Evolutionary conservation across 92 coral and sea anemone genomes (phyloP).

Genomic region (Scolanthus callimorphus): DNA sequence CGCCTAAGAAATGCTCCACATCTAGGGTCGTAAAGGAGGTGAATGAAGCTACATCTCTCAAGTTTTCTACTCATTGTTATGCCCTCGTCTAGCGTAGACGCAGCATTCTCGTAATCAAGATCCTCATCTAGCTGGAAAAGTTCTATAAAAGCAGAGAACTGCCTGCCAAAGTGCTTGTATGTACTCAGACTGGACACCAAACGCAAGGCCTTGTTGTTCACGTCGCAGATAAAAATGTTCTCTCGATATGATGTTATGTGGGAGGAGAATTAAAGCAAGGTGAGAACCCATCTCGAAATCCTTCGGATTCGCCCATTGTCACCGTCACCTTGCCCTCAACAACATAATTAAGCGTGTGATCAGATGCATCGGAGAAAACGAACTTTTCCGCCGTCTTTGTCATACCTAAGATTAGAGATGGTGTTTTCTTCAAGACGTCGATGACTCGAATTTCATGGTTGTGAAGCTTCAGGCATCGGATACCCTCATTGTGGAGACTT

Average conservation of each 20-base stretch:
- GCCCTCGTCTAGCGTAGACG: slow-evolving; percentile 27
- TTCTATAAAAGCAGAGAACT: slow-evolving; percentile 19
- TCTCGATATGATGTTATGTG: slow-evolving; percentile 26
- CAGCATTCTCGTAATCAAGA: too few species aligned
- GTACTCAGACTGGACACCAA: slow-evolving; percentile 27
- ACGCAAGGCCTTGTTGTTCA: slow-evolving; percentile 29
- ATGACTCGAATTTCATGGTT: neutral
- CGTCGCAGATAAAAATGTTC: slow-evolving; percentile 40
- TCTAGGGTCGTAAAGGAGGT: slow-evolving; percentile 39
- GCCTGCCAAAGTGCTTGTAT: slow-evolving; percentile 27
- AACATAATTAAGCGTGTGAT: slow-evolving; percentile 21
- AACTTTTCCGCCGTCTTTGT: slow-evolving; percentile 24
- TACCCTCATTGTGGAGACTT: slow-evolving; percentile 24
- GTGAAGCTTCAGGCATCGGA: slow-evolving; percentile 1
- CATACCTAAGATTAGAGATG: slow-evolving; percentile 41
- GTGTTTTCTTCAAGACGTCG: slow-evolving; percentile 16
- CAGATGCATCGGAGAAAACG: slow-evolving; percentile 35
- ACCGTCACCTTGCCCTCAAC: slow-evolving; percentile 3
- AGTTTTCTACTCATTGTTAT: slow-evolving; percentile 17
- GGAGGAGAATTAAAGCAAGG: slow-evolving; percentile 23
- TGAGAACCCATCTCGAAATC: slow-evolving; percentile 34
- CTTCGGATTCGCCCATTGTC: slow-evolving; percentile 26
- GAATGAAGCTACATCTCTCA: slow-evolving; percentile 20
- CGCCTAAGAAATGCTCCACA: slow-evolving; percentile 44
- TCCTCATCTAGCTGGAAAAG: slow-evolving; percentile 36